A percentile compares a stretch with the other conserved stretches of the same genome.
phyloP scores from a whole-genome alignment of 1,140 invertebrate genomes.

The Drosophila micromelanica region DNA sequence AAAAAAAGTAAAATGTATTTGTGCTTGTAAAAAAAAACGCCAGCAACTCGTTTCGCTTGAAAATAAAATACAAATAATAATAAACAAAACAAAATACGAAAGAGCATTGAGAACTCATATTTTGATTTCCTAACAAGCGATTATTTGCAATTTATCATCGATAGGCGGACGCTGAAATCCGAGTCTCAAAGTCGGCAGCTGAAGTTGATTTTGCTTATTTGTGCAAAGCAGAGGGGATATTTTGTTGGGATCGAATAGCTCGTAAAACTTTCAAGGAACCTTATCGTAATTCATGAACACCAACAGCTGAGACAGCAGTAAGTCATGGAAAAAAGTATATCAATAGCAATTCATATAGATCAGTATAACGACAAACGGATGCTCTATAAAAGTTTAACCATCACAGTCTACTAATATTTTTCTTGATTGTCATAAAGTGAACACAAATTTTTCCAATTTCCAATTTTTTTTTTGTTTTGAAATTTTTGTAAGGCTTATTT shows the following conservation, averaged over 20 bases:
- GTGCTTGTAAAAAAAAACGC: not conserved
- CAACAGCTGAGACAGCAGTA: conserved; percentile 60
- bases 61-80: conserved; percentile 3
- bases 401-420: too few relatives aligned
- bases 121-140: conserved; percentile 37
- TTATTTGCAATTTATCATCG: conserved; percentile 75
- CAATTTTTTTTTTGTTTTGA: too few relatives aligned
- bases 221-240: not conserved
- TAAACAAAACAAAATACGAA: conserved; percentile 35
- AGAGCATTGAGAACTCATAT: conserved; percentile 34
- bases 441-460: too few relatives aligned
- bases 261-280: conserved; percentile 52
- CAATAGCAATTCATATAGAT: not conserved
- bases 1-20: not conserved
- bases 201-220: conserved; percentile 54
- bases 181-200: conserved; percentile 39
- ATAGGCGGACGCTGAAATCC: conserved; percentile 56
- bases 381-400: not conserved
- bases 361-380: conserved; percentile 1
- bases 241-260: conserved; percentile 31
- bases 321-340: conserved; percentile 19
- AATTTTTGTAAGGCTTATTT: too few relatives aligned
- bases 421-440: too few relatives aligned
- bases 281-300: conserved; percentile 34
- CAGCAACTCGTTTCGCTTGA: conserved; percentile 7